Base-by-base conservation (phyloP, 2,888 invertebrate species). In the Dryocosmus kuriphilus region DNA sequence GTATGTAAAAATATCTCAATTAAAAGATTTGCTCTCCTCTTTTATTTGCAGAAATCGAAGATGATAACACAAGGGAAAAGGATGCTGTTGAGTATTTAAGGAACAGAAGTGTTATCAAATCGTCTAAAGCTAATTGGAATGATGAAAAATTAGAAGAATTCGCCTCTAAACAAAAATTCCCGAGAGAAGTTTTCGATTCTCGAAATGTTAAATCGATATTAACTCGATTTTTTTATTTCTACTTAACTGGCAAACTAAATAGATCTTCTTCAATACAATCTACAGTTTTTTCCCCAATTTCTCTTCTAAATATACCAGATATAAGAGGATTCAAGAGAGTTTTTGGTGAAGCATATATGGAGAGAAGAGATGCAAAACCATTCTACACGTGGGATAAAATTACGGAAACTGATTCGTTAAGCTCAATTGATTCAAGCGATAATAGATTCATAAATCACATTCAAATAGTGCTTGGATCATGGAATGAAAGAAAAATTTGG, bases 401-500 rank as follows among this genome's bases (percentile, higher is more conserved):
- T 9, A n/a, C n/a, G 7, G 51, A 51, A 6, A n/a, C 2, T 51
- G 8, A 8, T 16, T 51, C 2, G n/a, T 51, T 51, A n/a, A 51
- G n/a, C n/a, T 8, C 8, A 51, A 19, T 51, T 51, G 51, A 51
- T 9, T 51, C n/a, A 51, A n/a, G 51, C 2, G n/a, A 51, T n/a
- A n/a, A 51, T n/a, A n/a, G 5, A 51, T 51, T 51, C 8, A n/a
- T 51, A 2, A 19, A n/a, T 2, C 8, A n/a, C 8, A 51, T 51
- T 51, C n/a, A 51, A 51, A n/a, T 8, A 51, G 8, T 51, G 51
- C 51, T 51, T 51, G 8, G 1, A 51, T 51, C 51, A n/a, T 51
- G 51, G 51, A 51, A 51, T 51, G 51, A 51, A 19, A 51, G 51
- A n/a, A 51, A n/a, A 51, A 51, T 51, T 51, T 51, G 51, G 51